These are phyloP conservation scores for Ethmia dodecea DNA, from an alignment of 2,888 invertebrate species.

Conservation along the genomic window DNA sequence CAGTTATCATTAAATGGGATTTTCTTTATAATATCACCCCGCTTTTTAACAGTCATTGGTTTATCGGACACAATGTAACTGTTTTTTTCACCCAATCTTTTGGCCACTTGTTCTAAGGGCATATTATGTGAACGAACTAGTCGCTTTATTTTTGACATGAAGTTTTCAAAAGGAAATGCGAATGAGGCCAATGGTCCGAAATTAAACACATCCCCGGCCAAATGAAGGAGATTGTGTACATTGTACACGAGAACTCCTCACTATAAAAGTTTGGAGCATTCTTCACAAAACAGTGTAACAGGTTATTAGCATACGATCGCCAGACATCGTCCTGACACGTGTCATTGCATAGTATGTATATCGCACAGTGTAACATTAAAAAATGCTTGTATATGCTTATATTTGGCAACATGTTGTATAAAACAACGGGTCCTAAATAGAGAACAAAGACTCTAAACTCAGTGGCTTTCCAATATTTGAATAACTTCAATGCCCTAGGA, in stretches of 20 bases:
- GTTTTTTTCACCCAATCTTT: constrained; percentile 2
- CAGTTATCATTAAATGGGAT: neutral
- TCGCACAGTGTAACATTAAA: constrained; percentile 5
- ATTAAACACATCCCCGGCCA: constrained; percentile 2
- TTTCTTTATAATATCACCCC: neutral
- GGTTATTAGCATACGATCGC: constrained; percentile 6
- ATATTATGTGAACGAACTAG: constrained; percentile 4
- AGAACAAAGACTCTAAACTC: constrained; percentile 9
- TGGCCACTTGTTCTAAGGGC: constrained; percentile 3
- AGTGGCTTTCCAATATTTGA: constrained; percentile 13
- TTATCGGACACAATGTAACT: neutral
- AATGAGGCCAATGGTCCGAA: constrained; percentile 1
- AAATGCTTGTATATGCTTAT: constrained; percentile 2
- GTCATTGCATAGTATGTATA: constrained; percentile 5
- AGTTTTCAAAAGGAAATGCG: constrained; percentile 6
- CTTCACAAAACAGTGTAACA: constrained; percentile 2
- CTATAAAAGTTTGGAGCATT: constrained; percentile 2
- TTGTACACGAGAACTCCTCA: constrained; percentile 1
- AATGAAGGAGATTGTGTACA: constrained; percentile 3
- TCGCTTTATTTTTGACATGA: constrained; percentile 4
- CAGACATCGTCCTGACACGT: constrained; percentile 2
- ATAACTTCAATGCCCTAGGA: constrained; percentile 1
- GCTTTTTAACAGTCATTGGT: neutral
- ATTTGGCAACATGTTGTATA: constrained; percentile 2
- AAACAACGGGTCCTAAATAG: constrained; percentile 6